Conservation (phyloP, 1,140 invertebrate genomes). For the Drosophila teissieri region DNA sequence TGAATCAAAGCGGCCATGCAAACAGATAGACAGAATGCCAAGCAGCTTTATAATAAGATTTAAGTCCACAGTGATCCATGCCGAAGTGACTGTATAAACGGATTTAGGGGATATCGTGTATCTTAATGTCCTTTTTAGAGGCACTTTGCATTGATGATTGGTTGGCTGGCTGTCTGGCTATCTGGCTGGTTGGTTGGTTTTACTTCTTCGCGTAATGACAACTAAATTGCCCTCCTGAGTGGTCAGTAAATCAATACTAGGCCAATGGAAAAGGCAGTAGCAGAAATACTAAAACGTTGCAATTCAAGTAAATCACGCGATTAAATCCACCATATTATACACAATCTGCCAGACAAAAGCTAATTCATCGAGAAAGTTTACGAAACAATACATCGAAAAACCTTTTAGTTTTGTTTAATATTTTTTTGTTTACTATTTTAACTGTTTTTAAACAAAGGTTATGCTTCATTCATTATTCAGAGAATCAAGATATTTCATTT, state of each 20-base stretch:
- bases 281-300: neutral
- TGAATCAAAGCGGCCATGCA: slow-evolving; percentile 3
- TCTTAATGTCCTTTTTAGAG: neutral
- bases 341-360: too few species aligned
- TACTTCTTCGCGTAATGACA: slow-evolving; percentile 10
- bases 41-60: neutral
- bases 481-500: too few species aligned
- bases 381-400: too few species aligned
- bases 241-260: slow-evolving; percentile 36
- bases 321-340: too few species aligned
- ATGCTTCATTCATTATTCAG: neutral
- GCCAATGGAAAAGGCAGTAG: neutral
- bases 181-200: neutral
- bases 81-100: too few species aligned
- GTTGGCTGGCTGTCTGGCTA: neutral
- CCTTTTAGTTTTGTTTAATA: neutral
- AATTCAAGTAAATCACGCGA: neutral
- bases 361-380: neutral
- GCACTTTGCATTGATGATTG: neutral
- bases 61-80: too few species aligned
- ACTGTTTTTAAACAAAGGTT: neutral
- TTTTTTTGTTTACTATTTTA: neutral
- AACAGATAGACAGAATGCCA: slow-evolving; percentile 13
- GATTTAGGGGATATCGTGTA: neutral
- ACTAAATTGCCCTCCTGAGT: slow-evolving; percentile 3